Evolutionary conservation across 2,113 vertebrate genomes (phyloP), one percentile per base, ranked within the genome.

Genomic region (Anas platyrhynchos): DNA sequence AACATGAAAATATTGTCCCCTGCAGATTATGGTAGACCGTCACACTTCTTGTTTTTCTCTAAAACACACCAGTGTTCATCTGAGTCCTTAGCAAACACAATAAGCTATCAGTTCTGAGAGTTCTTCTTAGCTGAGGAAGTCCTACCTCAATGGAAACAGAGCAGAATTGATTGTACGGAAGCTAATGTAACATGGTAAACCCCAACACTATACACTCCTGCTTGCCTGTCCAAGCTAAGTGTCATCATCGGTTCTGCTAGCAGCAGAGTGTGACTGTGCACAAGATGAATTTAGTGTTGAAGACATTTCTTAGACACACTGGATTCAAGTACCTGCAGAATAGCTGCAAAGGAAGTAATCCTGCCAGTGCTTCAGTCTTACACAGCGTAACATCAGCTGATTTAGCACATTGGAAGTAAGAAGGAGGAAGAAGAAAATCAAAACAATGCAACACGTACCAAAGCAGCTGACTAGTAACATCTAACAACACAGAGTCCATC

Each of bases 1-100:
- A 96, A 88, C 78, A 94, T 2, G 71, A 77, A 91, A 77, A 78
- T 36, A 78, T 27, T 27, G 46, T 27, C 91, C 52, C 84, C 92
- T 62, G 72, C 69, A 81, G 50, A 91, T 22, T 31, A 68, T 62
- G 63, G 82, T 63, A 48, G 34, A 83, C 55, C 89, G 52, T 41
- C 81, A 68, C 36, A 54, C 62, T 91, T 90, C 69, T 56, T 83
- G 50, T 22, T 48, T 48, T 48, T 48, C 46, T 48, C 46, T 48
- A 74, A 21, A 72, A 29, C 4, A 91, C 8, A 7, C 52, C 41
- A 27, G 34, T 16, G 76, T 77, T 91, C 80, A 50, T 38, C 41
- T 2, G 6, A 91, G 48, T 23, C 38, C 76, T n/a, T 76, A 44
- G 29, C 73, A 96, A 95, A 92, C 43, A 87, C 71, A 81, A 2